Evolutionary conservation across 1,140 invertebrate genomes (phyloP), one percentile per base, ranked within the genome.

Genomic region (Anagrus nilaparvatae): DNA sequence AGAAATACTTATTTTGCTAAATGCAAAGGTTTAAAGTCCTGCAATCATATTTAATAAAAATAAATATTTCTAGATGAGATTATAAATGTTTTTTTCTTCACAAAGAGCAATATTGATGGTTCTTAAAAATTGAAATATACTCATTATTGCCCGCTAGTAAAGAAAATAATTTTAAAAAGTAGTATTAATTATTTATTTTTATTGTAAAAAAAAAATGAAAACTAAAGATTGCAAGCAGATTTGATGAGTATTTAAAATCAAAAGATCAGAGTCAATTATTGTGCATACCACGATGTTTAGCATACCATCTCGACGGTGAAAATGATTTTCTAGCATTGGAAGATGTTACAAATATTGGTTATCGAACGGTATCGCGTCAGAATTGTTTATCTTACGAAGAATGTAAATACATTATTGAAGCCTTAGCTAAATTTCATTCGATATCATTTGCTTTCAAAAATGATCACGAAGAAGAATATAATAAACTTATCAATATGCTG

Each of bases 321-420:
- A 73, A 81, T 54, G 81, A 82, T 55, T 80, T 76, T 29, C 57
- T 85, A 9, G 74, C 70, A 17, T 47, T 85, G 6, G 73, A 81
- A 67, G 79, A 84, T 59, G 69, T 77, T 1, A 65, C 62, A 12
- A 46, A 62, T 25, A 50, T 70, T 16, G 71, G 72, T 24, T 85
- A 69, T 55, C 51, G 50, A 19, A 50, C 61, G 19, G 56, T 71
- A 5, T 53, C 64, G 1, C 59, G 76, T 33, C 69, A 74, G 49
- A 59, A 64, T 47, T 72, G 65, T 3, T 57, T 79, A 12, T 66
- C 74, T 50, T 58, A 65, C 10, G 49, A 65, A 0, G 67, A 76
- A 44, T 70, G 69, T 32, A 61, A 56, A 29, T 41, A 70, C 2
- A 74, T 77, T 13, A 55, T 83, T 28, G 67, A 72, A 54, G 60